These are phyloP conservation scores for Geophilus truncorum DNA, from an alignment of 2,888 invertebrate genomes.

Conservation along the genomic window DNA sequence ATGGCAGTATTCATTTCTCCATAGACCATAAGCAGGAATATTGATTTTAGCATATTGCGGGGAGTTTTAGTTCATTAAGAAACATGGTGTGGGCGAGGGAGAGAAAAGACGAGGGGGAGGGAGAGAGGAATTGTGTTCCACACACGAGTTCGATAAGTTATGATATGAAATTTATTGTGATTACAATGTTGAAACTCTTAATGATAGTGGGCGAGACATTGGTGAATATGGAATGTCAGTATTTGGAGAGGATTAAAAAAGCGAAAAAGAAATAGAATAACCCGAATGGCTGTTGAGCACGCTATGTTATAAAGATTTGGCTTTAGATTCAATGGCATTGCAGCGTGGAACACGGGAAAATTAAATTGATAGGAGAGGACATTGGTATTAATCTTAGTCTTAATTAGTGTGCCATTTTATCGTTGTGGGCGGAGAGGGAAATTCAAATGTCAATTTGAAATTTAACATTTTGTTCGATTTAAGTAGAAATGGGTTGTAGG, in stretches of 20 bases:
- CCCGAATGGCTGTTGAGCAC: not conserved
- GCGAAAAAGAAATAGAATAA: not conserved
- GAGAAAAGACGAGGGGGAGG: not conserved
- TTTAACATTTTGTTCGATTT: not conserved
- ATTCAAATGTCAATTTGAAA: not conserved
- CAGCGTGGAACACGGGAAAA: not conserved
- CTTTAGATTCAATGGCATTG: not conserved
- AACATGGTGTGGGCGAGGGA: not conserved
- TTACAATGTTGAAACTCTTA: slow-evolving; percentile 13
- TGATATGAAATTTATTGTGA: slow-evolving; percentile 25
- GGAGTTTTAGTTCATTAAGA: slow-evolving; percentile 10
- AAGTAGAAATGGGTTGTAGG: not conserved
- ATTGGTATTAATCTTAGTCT: not conserved
- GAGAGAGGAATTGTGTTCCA: not conserved
- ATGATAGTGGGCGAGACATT: slow-evolving; percentile 23
- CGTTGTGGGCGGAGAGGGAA: not conserved
- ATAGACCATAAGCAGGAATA: not conserved
- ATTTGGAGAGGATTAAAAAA: slow-evolving; percentile 5
- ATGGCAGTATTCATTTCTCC: not conserved
- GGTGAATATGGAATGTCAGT: slow-evolving; percentile 27
- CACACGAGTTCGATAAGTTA: not conserved
- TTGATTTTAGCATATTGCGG: not conserved
- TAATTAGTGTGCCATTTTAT: not conserved
- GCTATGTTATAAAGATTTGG: slow-evolving; percentile 3
- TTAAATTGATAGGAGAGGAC: not conserved